A percentile compares a stretch with the other conserved stretches of the same genome.
These are phyloP conservation scores for Chiloscyllium plagiosum DNA, from an alignment of 2,113 vertebrate genomes.

Conservation along the genomic window DNA sequence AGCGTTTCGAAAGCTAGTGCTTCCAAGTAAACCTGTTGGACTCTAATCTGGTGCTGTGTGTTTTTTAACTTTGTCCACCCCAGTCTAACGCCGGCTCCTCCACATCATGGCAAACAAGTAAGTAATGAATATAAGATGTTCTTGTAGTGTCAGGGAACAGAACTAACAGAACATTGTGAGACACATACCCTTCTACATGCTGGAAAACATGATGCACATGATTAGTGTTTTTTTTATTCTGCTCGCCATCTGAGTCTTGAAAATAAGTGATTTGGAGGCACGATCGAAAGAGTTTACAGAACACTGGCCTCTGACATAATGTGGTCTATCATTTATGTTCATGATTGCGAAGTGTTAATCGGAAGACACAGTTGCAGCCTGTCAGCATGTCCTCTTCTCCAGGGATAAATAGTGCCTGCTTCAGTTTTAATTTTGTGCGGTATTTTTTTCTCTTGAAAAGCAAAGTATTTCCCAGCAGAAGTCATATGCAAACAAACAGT, in stretches of 20 bases:
- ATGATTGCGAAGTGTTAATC: not conserved
- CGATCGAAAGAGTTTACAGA: not conserved
- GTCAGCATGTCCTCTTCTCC: not conserved
- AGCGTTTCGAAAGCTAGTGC: no score
- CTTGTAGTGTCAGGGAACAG: not conserved
- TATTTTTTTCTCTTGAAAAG: not conserved
- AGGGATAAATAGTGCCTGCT: not conserved
- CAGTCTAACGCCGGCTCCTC: no score
- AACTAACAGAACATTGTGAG: not conserved
- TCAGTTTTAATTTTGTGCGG: not conserved
- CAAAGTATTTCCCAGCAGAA: slow-evolving; percentile 27
- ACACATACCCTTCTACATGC: not conserved
- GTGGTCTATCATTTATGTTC: not conserved
- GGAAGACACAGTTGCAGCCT: not conserved
- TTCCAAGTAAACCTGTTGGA: no score
- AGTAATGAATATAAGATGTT: not conserved
- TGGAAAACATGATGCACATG: not conserved
- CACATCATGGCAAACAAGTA: not conserved
- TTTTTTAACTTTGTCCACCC: no score
- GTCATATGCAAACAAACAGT: slow-evolving; percentile 26
- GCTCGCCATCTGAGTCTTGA: not conserved
- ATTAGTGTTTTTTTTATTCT: not conserved
- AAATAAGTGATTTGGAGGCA: not conserved
- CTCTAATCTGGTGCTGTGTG: no score
- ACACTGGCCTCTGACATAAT: not conserved